These are phyloP conservation scores for Drosophila rellima DNA, from an alignment of 2,888 invertebrate genomes.

Conservation along the genomic window DNA sequence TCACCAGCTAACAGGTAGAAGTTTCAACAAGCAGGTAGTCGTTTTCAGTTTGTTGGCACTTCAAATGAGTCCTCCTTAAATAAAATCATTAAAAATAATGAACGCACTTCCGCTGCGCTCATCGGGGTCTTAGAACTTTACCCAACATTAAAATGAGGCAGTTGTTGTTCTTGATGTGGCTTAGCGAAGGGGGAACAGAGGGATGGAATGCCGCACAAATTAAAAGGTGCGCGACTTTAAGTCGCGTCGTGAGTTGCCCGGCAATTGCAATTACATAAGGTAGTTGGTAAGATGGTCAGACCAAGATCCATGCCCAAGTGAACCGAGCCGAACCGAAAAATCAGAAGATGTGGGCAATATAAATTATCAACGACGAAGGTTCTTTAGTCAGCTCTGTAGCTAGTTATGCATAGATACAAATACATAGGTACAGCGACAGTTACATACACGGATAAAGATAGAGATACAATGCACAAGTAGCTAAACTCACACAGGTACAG, in stretches of 20 bases:
- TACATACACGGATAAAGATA: constrained; percentile 8
- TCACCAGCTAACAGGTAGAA: constrained; percentile 11
- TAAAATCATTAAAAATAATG: constrained; percentile 81
- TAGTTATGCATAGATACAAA: constrained; percentile 46
- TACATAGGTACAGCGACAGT: constrained; percentile 24
- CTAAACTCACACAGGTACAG: constrained; percentile 38
- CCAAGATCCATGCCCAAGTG: constrained; percentile 15
- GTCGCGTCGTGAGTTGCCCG: constrained; percentile 66
- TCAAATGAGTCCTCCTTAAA: constrained; percentile 53
- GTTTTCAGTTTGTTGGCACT: constrained; percentile 25
- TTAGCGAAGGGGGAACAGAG: not conserved
- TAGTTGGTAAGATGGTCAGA: constrained; percentile 53
- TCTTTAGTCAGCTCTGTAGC: constrained; percentile 13
- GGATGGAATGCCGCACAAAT: constrained; percentile 72
- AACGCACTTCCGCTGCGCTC: constrained; percentile 73
- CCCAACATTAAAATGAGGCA: constrained; percentile 72
- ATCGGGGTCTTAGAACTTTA: constrained; percentile 74
- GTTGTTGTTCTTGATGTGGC: constrained; percentile 7
- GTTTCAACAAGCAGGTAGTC: constrained; percentile 20
- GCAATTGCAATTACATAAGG: constrained; percentile 77
- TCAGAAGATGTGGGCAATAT: constrained; percentile 73
- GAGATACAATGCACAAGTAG: constrained; percentile 15
- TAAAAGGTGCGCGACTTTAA: constrained; percentile 69
- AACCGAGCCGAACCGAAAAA: constrained; percentile 43
- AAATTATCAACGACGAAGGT: constrained; percentile 70